phyloP scores from a whole-genome alignment of 2,113 vertebrate genomes.

The Catharus bicknelli region DNA sequence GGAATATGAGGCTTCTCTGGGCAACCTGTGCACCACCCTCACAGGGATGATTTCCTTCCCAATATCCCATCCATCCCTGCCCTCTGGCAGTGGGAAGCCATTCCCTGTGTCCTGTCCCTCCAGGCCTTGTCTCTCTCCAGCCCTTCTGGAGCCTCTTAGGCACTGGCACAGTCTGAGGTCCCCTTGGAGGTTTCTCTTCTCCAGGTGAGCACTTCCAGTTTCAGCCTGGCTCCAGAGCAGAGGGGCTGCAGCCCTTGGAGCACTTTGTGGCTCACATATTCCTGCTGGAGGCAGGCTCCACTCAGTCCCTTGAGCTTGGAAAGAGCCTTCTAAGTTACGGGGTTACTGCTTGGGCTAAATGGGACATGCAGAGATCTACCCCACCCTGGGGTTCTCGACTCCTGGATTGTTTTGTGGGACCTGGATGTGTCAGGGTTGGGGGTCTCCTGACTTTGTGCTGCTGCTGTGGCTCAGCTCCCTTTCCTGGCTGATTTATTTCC shows the following conservation, averaged over 20 bases:
- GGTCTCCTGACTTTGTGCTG: not conserved
- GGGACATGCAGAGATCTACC: not conserved
- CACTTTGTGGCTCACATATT: not conserved
- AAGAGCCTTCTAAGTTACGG: not conserved
- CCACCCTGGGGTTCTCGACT: fast-evolving
- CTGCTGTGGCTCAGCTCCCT: not conserved
- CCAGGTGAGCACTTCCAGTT: not conserved
- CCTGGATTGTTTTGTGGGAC: no score
- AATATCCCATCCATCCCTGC: fast-evolving
- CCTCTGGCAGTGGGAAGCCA: not conserved
- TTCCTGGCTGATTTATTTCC: not conserved
- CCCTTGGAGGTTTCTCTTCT: not conserved
- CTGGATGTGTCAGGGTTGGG: no score
- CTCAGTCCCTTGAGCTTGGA: not conserved
- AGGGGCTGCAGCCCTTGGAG: not conserved
- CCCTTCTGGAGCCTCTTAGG: not conserved
- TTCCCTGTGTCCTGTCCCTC: not conserved
- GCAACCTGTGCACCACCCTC: fast-evolving
- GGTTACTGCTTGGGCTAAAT: no score
- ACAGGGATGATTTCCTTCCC: fast-evolving
- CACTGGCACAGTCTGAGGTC: fast-evolving
- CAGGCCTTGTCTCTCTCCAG: not conserved
- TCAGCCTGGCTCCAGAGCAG: not conserved
- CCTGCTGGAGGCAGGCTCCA: not conserved
- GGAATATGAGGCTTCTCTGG: not conserved